Base-by-base conservation (phyloP, 1,140 invertebrate genomes). In the Chlorops oryzae region DNA sequence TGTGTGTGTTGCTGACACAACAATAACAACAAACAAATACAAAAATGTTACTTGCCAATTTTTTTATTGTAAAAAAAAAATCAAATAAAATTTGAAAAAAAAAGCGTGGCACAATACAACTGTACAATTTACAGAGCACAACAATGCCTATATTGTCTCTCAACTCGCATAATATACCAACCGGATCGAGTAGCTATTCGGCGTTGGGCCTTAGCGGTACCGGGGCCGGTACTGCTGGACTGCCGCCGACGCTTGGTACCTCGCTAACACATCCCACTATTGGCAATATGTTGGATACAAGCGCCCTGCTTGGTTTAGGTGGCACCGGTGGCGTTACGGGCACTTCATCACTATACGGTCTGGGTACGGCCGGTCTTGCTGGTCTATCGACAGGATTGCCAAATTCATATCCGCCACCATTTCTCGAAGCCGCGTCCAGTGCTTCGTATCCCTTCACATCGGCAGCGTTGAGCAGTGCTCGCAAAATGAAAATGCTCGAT, bases 401-500 rank as follows among this genome's bases (percentile, higher is more conserved):
- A 35, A 65, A 60, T 53, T 58, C 62, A 17, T 69, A 67, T 51
- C 59, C 61, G 7, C 63, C 64, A 37, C 67, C 63, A 17, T 67
- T 57, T 47, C 52, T 68, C 49, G 65, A 72, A 32, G 62, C 63
- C 5, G 66, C 62, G 22, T 62, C 65, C 35, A 63, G 63, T 48
- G 59, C 63, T n/a, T 76, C 77, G 21, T 79, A 78, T 61, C 75
- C 79, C 2, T 83, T 81, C 54, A 77, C 80, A 35, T 80, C 82
- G 68, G 80, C 80, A 15, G 80, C 81, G 6, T 60, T 82, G 50
- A 66, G 80, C 15, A 75, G 78, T 24, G 65, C 63, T 12, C 65
- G 65, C 55, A 83, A 83, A 63, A 68, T 83, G 64, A 83, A 84
- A 68, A 80, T 81, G 47, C 74, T 83, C 62, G 82, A 84, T 55